These are phyloP conservation scores for Perizoma flavofasciatum DNA, from an alignment of 2,888 invertebrate species.

Conservation along the genomic window DNA sequence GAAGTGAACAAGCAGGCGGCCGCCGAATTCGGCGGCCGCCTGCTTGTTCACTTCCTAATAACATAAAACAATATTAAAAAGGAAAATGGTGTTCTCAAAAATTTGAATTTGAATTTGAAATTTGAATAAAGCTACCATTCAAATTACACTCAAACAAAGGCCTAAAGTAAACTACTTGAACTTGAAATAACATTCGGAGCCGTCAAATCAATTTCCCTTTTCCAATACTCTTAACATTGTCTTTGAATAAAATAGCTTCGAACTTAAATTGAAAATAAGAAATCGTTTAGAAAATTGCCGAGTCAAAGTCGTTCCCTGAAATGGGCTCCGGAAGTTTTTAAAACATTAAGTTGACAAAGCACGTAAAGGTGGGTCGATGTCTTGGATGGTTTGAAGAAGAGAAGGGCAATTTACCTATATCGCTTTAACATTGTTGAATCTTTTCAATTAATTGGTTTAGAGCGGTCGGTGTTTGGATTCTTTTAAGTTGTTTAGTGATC, in stretches of 20 bases:
- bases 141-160: neutral
- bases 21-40: no score
- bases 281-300: slow-evolving; percentile 40
- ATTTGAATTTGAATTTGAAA: no score
- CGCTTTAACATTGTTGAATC: no score
- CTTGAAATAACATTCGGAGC: slow-evolving; percentile 14
- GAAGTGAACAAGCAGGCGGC: no score
- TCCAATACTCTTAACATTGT: slow-evolving; percentile 25
- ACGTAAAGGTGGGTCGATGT: slow-evolving; percentile 30
- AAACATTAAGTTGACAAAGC: slow-evolving; percentile 39
- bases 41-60: no score
- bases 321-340: slow-evolving; percentile 39
- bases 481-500: no score
- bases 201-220: slow-evolving; percentile 24
- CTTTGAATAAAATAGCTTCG: slow-evolving; percentile 35
- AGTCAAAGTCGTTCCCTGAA: slow-evolving; percentile 33
- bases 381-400: slow-evolving; percentile 4
- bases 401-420: slow-evolving; percentile 5
- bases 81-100: no score
- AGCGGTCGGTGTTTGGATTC: no score
- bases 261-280: slow-evolving; percentile 43
- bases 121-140: no score
- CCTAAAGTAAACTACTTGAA: slow-evolving; percentile 15
- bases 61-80: no score
- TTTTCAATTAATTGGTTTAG: no score